Conservation (phyloP, 2,113 vertebrate species). For the Cryptotis parvus region DNA sequence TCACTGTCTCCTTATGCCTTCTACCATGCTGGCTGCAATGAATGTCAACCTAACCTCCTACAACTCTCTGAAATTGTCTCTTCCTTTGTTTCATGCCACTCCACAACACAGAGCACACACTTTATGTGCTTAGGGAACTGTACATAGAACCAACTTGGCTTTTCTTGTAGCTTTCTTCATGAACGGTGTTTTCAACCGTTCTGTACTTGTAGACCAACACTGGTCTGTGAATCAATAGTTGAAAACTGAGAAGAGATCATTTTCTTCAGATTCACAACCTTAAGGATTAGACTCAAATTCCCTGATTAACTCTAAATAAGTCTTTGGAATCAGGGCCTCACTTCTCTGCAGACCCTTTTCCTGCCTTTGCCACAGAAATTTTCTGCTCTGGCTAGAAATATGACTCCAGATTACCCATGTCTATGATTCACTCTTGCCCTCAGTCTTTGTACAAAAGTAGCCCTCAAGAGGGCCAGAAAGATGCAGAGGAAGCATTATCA, state of each 20-base stretch:
- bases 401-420: not conserved
- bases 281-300: slow-evolving; percentile 8
- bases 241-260: not conserved
- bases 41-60: not conserved
- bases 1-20: not conserved
- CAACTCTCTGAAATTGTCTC: not conserved
- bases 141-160: not conserved
- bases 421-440: not conserved
- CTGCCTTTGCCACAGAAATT: not conserved
- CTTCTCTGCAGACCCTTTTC: not conserved
- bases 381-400: not conserved
- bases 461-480: slow-evolving; percentile 3
- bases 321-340: not conserved
- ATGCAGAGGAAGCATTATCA: not conserved
- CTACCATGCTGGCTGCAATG: not conserved
- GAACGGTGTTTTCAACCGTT: not conserved
- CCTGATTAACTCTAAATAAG: not conserved
- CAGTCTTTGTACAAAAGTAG: not conserved
- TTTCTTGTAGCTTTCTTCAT: not conserved
- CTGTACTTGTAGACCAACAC: no score
- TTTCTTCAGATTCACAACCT: slow-evolving; percentile 32
- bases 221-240: no score
- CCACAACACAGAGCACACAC: not conserved
- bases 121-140: slow-evolving; percentile 15
- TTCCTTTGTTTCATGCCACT: not conserved